Conservation (phyloP, 37 sponge, comb jelly and placozoan genomes). For the Dysidea cf. avara region DNA sequence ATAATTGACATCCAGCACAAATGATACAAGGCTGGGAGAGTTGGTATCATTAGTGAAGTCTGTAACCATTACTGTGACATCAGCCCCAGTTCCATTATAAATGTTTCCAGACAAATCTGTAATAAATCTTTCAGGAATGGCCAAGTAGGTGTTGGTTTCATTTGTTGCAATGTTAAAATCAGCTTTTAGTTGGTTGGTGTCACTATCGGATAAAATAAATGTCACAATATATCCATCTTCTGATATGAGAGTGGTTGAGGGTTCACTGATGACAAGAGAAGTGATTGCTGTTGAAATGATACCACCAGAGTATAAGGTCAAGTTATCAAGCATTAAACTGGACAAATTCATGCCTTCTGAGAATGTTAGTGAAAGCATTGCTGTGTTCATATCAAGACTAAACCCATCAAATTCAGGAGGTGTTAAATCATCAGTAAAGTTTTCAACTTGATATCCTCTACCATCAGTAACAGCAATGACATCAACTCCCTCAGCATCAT, state of each 20-base stretch:
- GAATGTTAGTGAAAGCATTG: conserved; percentile 63
- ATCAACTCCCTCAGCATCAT: conserved; percentile 73
- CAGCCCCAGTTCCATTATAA: conserved; percentile 16
- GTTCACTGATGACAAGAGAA: not conserved
- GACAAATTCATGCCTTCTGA: conserved; percentile 68
- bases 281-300: conserved; percentile 29
- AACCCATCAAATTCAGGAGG: conserved; percentile 63
- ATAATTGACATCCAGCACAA: conserved; percentile 56
- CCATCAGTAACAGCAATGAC: conserved; percentile 80
- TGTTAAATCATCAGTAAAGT: conserved; percentile 61
- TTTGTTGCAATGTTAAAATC: conserved; percentile 57
- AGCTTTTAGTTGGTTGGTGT: conserved; percentile 78
- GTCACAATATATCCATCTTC: conserved; percentile 57
- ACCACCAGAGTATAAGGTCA: conserved; percentile 53
- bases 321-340: conserved; percentile 36
- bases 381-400: conserved; percentile 73
- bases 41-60: conserved; percentile 54
- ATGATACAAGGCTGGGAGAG: conserved; percentile 52
- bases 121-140: conserved; percentile 27
- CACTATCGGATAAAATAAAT: conserved; percentile 32
- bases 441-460: conserved; percentile 51
- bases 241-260: conserved; percentile 39
- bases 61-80: conserved; percentile 16
- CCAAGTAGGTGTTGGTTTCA: conserved; percentile 56
- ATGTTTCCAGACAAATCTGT: conserved; percentile 36